Base-by-base conservation (phyloP, 1,140 invertebrate species). In the Pachyrhynchus sulphureomaculatus region DNA sequence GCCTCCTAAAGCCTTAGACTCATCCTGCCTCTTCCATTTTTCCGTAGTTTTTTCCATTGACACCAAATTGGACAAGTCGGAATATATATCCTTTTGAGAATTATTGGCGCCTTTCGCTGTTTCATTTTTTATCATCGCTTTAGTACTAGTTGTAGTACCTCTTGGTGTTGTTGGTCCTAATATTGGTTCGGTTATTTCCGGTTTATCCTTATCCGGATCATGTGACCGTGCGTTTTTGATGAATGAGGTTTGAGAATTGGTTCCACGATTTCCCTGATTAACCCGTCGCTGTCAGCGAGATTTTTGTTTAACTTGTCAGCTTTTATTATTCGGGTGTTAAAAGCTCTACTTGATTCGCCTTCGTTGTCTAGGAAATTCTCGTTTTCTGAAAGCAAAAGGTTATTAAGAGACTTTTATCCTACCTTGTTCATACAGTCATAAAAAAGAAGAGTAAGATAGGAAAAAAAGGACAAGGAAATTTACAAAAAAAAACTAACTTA, bases 131-230 rank as follows among this genome's bases (percentile, higher is more conserved):
- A 17, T 23, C 37, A n/a, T n/a, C 17, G 20, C 33, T 20, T 6
- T 33, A 20, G n/a, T 13, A 12, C 21, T 49, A 37, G 23, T 17
- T 15, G 13, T 55, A 13, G 15, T 51, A 10, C 17, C 15, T 10
- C 8, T 51, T n/a, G 33, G 4, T 26, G 82, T 77, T 58, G 82
- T 82, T 0, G 87, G 83, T 58, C 83, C 79, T 1, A 90, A 72
- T 24, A 90, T 82, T 0, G 88, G 88, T 66, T 90, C 88, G 0
- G 86, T 84, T 17, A 90, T 89, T 71, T 89, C 88, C 0, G 82
- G 67, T 41, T 79, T 80, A 23, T 77, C 68, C 39, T 70, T 66
- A 15, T 76, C 68, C 0, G 81, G 56, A 55, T 76, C 77, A 36
- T 82, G 65, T 0, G 80, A 78, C 24, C 82, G 69, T 0, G 77